Evolutionary conservation across 2,113 vertebrate species (phyloP).

Genomic region (Lepisosteus oculatus): DNA sequence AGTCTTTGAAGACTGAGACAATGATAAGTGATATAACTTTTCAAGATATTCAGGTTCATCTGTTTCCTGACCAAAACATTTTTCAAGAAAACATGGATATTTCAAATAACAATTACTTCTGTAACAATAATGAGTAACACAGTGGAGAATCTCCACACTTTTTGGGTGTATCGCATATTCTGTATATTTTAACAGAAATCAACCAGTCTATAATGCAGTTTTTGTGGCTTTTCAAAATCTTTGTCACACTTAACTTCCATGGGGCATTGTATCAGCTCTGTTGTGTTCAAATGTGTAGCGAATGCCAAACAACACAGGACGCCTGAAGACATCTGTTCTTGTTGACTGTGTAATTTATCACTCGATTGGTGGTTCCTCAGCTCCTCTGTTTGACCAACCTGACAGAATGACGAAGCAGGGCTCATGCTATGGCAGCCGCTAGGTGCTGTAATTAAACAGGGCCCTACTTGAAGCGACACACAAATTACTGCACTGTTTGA

Average conservation of each 20-base stretch:
- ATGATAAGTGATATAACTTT: no score
- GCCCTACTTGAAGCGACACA: not conserved
- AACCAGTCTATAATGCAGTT: not conserved
- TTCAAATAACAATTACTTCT: no score
- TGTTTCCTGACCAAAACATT: no score
- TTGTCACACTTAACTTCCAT: not conserved
- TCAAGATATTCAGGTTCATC: no score
- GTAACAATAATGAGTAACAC: no score
- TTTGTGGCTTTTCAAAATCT: constrained; percentile 4
- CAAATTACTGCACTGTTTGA: not conserved
- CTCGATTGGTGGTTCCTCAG: not conserved
- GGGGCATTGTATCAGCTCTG: not conserved
- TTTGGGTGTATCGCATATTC: not conserved
- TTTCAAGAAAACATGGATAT: no score
- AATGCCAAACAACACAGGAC: not conserved
- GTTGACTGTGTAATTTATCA: not conserved
- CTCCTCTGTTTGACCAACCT: not conserved
- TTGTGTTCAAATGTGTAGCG: not conserved
- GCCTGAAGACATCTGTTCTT: not conserved
- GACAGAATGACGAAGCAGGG: not conserved
- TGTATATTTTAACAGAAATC: not conserved
- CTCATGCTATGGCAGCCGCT: not conserved
- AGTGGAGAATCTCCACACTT: no score
- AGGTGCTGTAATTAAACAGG: not conserved
- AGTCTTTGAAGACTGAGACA: no score